Percentiles rank a stretch among this genome's conserved stretches.
These are phyloP conservation scores for Chaenocephalus aceratus DNA, from an alignment of 2,113 vertebrate species.

Conservation along the genomic window DNA sequence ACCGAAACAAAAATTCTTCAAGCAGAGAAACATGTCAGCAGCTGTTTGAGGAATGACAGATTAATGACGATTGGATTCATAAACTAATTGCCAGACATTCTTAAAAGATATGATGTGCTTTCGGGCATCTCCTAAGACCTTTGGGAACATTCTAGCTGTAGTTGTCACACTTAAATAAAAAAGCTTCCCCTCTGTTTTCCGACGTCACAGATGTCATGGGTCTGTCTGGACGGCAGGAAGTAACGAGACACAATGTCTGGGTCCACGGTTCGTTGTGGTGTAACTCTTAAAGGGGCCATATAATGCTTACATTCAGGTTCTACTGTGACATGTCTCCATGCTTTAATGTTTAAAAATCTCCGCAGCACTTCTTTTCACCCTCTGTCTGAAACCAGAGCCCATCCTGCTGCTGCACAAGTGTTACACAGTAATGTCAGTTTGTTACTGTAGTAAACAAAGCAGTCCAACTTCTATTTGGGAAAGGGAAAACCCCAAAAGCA, in stretches of 20 bases:
- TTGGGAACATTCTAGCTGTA: neutral
- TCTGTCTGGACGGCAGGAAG: constrained; percentile 28
- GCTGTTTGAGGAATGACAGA: constrained; percentile 36
- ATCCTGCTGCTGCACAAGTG: too few species aligned
- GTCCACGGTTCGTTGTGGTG: neutral
- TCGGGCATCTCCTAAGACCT: neutral
- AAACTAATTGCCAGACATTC: constrained; percentile 6
- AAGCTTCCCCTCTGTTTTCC: neutral
- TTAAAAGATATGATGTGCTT: neutral
- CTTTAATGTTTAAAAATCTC: too few species aligned
- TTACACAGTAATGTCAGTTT: too few species aligned
- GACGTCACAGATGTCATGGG: neutral
- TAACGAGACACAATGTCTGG: constrained; percentile 9
- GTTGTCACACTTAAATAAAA: neutral
- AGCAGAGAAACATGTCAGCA: constrained; percentile 15
- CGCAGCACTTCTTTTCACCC: too few species aligned
- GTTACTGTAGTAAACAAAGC: too few species aligned
- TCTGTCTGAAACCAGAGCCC: too few species aligned
- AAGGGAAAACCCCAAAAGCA: too few species aligned
- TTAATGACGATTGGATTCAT: constrained; percentile 14
- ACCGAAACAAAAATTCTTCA: constrained; percentile 20
- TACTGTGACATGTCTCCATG: too few species aligned
- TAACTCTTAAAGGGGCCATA: neutral
- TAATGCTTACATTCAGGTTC: too few species aligned
- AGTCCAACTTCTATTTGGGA: too few species aligned